Evolutionary conservation across 1,140 invertebrate genomes (phyloP).

Genomic region (Pantala flavescens): DNA sequence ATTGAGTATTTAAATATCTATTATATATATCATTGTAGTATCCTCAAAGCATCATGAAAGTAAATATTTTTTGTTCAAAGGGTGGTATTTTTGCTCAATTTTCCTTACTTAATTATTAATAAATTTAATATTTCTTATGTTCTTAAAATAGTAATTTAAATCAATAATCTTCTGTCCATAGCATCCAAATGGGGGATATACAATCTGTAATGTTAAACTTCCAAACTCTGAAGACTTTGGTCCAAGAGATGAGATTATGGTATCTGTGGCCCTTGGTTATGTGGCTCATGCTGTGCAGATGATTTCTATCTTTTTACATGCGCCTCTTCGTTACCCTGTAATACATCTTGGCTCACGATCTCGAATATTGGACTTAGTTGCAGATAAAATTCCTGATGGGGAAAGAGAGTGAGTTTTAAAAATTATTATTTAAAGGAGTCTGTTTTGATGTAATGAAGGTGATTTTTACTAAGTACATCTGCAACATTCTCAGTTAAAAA

Average conservation of each 20-base stretch:
- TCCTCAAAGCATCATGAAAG: too few relatives aligned
- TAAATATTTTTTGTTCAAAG: too few relatives aligned
- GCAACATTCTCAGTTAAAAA: slow-evolving; percentile 24
- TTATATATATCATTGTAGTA: too few relatives aligned
- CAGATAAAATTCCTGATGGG: slow-evolving; percentile 53
- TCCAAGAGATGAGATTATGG: slow-evolving; percentile 48
- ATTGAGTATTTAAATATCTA: too few relatives aligned
- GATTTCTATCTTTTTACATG: slow-evolving; percentile 66
- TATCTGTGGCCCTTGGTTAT: slow-evolving; percentile 68
- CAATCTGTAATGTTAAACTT: slow-evolving; percentile 59
- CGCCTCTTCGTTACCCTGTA: slow-evolving; percentile 70
- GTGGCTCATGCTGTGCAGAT: slow-evolving; percentile 68
- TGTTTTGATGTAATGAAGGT: not conserved
- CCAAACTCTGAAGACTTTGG: slow-evolving; percentile 60
- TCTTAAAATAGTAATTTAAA: too few relatives aligned
- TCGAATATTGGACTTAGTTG: slow-evolving; percentile 65
- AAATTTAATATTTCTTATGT: too few relatives aligned
- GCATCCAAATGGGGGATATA: slow-evolving; percentile 45
- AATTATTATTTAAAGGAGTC: too few relatives aligned
- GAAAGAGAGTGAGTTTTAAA: slow-evolving; percentile 52
- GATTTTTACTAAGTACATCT: not conserved
- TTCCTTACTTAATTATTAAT: too few relatives aligned
- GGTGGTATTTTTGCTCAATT: too few relatives aligned
- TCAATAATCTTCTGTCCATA: slow-evolving; percentile 27
- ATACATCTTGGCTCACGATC: slow-evolving; percentile 64